These are phyloP conservation scores for Larimichthys crocea DNA, from an alignment of 2,113 vertebrate species.

Conservation along the genomic window DNA sequence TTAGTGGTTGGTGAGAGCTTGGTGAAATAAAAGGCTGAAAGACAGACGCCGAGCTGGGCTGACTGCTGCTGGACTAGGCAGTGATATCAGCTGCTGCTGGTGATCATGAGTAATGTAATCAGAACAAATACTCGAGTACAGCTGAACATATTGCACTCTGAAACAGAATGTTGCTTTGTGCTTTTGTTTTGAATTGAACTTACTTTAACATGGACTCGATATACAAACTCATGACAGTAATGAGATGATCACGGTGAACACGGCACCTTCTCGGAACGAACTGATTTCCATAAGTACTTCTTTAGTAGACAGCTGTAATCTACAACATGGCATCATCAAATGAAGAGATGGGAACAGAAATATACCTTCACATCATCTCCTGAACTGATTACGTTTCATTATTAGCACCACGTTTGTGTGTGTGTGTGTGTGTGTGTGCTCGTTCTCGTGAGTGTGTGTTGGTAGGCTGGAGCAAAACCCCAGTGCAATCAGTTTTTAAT, in stretches of 20 bases:
- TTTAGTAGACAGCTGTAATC: constrained; percentile 5
- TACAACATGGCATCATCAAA: background rate
- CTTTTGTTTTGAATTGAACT: too few species aligned
- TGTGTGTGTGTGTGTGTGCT: constrained; percentile 8
- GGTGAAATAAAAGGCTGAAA: too few species aligned
- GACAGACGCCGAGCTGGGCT: too few species aligned
- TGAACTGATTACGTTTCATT: constrained; percentile 42
- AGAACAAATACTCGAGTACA: too few species aligned
- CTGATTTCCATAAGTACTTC: constrained; percentile 5
- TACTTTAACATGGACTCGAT: background rate
- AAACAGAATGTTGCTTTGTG: too few species aligned
- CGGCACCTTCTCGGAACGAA: background rate
- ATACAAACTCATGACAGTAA: background rate
- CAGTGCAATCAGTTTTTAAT: constrained; percentile 75
- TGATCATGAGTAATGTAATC: too few species aligned
- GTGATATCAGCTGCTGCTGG: too few species aligned
- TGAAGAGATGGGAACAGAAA: constrained; percentile 29
- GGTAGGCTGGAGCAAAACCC: constrained; percentile 57
- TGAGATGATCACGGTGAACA: background rate
- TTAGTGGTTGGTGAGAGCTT: too few species aligned
- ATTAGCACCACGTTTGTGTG: background rate
- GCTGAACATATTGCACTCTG: too few species aligned
- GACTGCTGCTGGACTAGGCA: too few species aligned
- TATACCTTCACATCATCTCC: constrained; percentile 35
- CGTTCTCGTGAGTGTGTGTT: constrained; percentile 20